Conservation (phyloP, 1,140 invertebrate species). For the Panagrolaimus sp. region DNA sequence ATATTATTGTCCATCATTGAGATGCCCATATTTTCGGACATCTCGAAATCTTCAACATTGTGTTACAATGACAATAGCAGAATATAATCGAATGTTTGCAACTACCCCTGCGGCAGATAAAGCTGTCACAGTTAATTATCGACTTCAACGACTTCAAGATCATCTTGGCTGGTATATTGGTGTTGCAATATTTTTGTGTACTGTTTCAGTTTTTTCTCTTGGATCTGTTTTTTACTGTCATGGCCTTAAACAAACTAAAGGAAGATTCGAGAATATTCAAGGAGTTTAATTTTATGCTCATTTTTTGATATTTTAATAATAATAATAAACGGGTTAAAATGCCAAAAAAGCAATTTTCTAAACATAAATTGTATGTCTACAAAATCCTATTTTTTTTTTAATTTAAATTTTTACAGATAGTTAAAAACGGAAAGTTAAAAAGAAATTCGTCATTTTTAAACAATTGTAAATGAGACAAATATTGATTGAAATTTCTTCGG, state of each 20-base stretch:
- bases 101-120: neutral
- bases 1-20: conserved; percentile 52
- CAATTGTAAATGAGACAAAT: too few species aligned
- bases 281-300: conserved; percentile 25
- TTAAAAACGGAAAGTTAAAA: too few species aligned
- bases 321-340: too few species aligned
- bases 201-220: conserved; percentile 27
- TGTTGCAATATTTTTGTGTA: conserved; percentile 23
- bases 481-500: too few species aligned
- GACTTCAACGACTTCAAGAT: conserved; percentile 14
- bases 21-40: conserved; percentile 50
- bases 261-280: conserved; percentile 34
- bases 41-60: conserved; percentile 43
- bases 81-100: conserved; percentile 23
- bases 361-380: too few species aligned
- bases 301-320: too few species aligned
- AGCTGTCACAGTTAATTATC: conserved; percentile 9
- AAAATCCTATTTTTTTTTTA: too few species aligned
- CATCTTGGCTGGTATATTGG: conserved; percentile 27
- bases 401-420: too few species aligned
- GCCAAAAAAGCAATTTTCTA: too few species aligned
- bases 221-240: conserved; percentile 51
- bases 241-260: conserved; percentile 42
- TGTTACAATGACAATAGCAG: conserved; percentile 38
- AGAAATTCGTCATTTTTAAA: too few species aligned